phyloP scores from a whole-genome alignment of 2,113 vertebrate genomes.

The Tiliqua scincoides region DNA sequence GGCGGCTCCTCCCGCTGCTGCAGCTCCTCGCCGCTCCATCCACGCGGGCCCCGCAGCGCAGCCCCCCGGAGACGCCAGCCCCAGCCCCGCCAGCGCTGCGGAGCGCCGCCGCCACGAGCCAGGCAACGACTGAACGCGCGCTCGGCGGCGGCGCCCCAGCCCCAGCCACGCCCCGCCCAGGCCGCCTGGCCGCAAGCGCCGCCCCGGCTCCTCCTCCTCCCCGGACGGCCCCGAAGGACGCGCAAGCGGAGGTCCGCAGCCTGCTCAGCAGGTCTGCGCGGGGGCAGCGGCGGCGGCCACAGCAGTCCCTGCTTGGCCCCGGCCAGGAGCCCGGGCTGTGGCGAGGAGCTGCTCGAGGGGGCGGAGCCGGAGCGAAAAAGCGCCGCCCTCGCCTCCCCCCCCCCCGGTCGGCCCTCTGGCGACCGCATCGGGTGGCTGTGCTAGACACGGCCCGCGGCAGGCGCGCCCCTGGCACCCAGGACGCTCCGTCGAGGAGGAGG shows the following conservation, averaged over 20 bases:
- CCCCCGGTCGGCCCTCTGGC: too few species aligned
- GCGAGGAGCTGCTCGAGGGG: too few species aligned
- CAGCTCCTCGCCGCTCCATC: not conserved
- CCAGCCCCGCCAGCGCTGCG: not conserved
- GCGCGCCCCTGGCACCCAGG: too few species aligned
- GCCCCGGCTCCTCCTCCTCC: not conserved
- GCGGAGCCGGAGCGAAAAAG: too few species aligned
- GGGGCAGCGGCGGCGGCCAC: too few species aligned
- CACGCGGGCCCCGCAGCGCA: not conserved
- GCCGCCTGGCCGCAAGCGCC: not conserved
- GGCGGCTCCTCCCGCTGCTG: not conserved
- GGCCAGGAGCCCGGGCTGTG: too few species aligned
- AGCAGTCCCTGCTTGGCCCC: accelerated
- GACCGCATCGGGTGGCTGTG: too few species aligned
- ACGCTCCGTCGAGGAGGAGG: too few species aligned
- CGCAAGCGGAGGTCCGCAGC: not conserved
- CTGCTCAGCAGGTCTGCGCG: too few species aligned
- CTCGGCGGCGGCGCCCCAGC: not conserved
- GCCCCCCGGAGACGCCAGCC: not conserved
- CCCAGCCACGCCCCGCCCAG: not conserved
- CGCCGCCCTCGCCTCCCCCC: too few species aligned
- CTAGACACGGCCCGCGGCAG: too few species aligned
- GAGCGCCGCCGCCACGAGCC: not conserved
- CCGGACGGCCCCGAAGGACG: too few species aligned
- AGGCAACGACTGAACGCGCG: not conserved